These are phyloP conservation scores for Sarcophaga subvicina DNA, from an alignment of 2,888 invertebrate genomes.

Conservation along the genomic window DNA sequence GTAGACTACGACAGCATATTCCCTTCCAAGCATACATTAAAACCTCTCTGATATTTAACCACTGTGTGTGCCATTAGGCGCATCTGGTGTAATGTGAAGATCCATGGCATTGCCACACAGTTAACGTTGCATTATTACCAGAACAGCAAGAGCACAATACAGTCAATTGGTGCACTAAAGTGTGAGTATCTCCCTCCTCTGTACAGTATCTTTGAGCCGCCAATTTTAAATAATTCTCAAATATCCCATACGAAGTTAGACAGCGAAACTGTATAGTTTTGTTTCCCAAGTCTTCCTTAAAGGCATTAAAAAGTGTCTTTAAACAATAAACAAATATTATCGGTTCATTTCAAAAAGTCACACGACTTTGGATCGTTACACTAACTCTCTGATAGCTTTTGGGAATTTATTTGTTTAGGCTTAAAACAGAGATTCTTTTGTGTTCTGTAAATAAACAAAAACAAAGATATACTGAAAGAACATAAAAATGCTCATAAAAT, in stretches of 20 bases:
- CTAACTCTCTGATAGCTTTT: neutral
- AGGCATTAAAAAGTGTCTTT: neutral
- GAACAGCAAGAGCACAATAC: too few relatives aligned
- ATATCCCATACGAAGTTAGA: neutral
- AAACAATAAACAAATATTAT: neutral
- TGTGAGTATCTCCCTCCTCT: too few relatives aligned
- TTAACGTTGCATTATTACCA: too few relatives aligned
- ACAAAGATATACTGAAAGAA: neutral
- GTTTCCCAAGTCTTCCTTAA: neutral
- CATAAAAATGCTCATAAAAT: neutral
- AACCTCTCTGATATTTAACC: too few relatives aligned
- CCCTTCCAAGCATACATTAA: too few relatives aligned
- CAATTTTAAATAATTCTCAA: too few relatives aligned
- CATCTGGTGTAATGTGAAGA: too few relatives aligned
- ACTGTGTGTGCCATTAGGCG: too few relatives aligned
- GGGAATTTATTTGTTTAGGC: conserved; percentile 54
- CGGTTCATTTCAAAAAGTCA: conserved; percentile 29
- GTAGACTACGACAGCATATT: too few relatives aligned
- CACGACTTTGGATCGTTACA: conserved; percentile 14
- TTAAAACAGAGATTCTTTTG: conserved; percentile 15
- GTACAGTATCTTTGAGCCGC: too few relatives aligned
- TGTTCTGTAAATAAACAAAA: conserved; percentile 50
- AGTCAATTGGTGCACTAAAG: too few relatives aligned
- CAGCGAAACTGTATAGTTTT: neutral
- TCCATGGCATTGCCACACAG: too few relatives aligned